Base-by-base conservation (phyloP, 2,888 invertebrate genomes). In the Lymantria dispar region DNA sequence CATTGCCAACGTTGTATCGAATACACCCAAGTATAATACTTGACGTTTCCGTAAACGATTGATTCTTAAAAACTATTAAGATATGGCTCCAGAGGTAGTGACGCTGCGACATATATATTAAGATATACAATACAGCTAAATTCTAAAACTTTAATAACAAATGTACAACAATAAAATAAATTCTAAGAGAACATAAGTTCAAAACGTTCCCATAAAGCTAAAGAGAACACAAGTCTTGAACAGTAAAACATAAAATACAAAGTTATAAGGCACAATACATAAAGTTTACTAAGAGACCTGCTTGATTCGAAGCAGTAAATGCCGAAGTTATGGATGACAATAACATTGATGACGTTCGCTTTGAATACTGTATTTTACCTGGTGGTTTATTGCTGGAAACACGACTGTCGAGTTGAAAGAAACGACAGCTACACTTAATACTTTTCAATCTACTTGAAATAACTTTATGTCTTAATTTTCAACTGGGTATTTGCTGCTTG, bases 241-340 rank as follows among this genome's bases (percentile, higher is more conserved):
- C n/a, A 30, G 40, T 15, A 12, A 33, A 37, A 48, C 48, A 45
- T 52, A 45, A 48, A 52, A 52, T 45, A 48, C 45, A 52, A 50
- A 45, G 50, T 49, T 22, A 48, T 22, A 51, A 48, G 45, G 31
- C 41, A 45, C 45, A 45, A 45, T 44, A 41, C 48, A 52, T 47
- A 47, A 48, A 52, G 37, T 52, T 44, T 44, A 11, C 30, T 46
- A 47, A 48, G 37, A n/a, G 42, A 52, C 48, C 45, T 48, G 52
- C 44, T 51, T 47, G 47, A 43, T 51, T 52, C 42, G 37, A 39
- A 42, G 31, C 38, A 38, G 42, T 52, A 48, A 47, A 48, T 50
- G 52, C 42, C 2, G 7, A 48, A 48, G 47, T 48, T 52, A 52
- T 45, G 38, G 47, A 10, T 31, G 48, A 48, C 45, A 44, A 52